These are phyloP conservation scores for Calonectris borealis DNA, from an alignment of 2,113 vertebrate species.

Conservation along the genomic window DNA sequence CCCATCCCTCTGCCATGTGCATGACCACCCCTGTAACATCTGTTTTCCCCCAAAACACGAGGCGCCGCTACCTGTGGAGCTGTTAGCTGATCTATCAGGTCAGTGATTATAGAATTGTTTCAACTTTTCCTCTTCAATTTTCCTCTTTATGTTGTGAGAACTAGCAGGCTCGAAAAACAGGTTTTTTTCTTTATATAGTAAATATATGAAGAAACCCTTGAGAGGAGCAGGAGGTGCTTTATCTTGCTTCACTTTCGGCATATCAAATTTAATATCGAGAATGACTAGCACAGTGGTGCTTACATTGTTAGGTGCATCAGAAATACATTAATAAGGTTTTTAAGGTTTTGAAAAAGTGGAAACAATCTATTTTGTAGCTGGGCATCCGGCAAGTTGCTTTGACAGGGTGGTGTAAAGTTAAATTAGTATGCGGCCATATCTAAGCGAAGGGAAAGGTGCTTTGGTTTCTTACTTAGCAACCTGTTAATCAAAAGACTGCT, in stretches of 20 bases:
- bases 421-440: background rate
- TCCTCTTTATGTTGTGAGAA: background rate
- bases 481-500: background rate
- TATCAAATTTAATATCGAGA: background rate
- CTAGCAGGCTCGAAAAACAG: background rate
- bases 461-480: background rate
- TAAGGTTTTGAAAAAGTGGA: background rate
- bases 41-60: accelerated
- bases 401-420: background rate
- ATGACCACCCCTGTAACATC: background rate
- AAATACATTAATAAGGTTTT: background rate
- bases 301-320: background rate
- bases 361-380: background rate
- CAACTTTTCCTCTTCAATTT: background rate
- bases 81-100: background rate
- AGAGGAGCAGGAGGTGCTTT: background rate
- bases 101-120: background rate
- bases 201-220: background rate
- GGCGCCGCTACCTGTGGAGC: accelerated
- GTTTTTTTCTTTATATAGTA: background rate
- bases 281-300: background rate
- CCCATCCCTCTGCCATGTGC: background rate
- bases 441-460: background rate
- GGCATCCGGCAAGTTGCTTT: background rate
- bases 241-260: background rate